phyloP scores from a whole-genome alignment of 1,140 invertebrate genomes.

The Drosophila sulfurigaster region DNA sequence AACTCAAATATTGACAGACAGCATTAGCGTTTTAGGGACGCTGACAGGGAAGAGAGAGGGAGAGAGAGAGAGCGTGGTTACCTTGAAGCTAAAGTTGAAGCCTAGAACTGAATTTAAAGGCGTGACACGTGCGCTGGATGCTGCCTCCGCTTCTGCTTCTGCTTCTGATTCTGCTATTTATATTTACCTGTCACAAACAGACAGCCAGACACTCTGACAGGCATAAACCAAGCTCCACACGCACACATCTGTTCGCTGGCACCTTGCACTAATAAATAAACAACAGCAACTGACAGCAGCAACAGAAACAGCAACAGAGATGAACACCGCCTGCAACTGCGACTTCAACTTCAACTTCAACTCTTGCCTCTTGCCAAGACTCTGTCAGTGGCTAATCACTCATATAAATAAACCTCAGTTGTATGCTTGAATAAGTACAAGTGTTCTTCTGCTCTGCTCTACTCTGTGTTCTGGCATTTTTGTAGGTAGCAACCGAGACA shows the following conservation, averaged over 20 bases:
- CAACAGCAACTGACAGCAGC: slow-evolving; percentile 42
- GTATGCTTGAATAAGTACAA: slow-evolving; percentile 10
- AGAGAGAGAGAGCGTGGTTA: no score
- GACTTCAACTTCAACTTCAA: background rate
- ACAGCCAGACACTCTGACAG: slow-evolving; percentile 29
- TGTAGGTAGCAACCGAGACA: slow-evolving; percentile 41
- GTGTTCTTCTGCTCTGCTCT: background rate
- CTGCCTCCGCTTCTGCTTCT: background rate
- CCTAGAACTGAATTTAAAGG: slow-evolving; percentile 23
- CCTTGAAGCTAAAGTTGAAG: slow-evolving; percentile 12
- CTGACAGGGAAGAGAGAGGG: background rate
- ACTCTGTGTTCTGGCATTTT: slow-evolving; percentile 3
- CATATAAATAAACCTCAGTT: slow-evolving; percentile 75
- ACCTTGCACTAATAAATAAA: slow-evolving; percentile 78
- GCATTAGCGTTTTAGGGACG: slow-evolving; percentile 17
- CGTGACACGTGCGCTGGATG: slow-evolving; percentile 42
- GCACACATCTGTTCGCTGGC: slow-evolving; percentile 30
- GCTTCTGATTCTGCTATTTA: slow-evolving; percentile 45
- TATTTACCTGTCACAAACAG: slow-evolving; percentile 76
- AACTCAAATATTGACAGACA: slow-evolving; percentile 63
- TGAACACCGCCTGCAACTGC: slow-evolving; percentile 9
- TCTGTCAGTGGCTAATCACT: slow-evolving; percentile 75
- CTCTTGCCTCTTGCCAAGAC: background rate
- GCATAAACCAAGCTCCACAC: slow-evolving; percentile 17
- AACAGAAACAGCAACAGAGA: slow-evolving; percentile 9